Conservation (phyloP, 2,113 vertebrate genomes). For the Sigmodon hispidus region DNA sequence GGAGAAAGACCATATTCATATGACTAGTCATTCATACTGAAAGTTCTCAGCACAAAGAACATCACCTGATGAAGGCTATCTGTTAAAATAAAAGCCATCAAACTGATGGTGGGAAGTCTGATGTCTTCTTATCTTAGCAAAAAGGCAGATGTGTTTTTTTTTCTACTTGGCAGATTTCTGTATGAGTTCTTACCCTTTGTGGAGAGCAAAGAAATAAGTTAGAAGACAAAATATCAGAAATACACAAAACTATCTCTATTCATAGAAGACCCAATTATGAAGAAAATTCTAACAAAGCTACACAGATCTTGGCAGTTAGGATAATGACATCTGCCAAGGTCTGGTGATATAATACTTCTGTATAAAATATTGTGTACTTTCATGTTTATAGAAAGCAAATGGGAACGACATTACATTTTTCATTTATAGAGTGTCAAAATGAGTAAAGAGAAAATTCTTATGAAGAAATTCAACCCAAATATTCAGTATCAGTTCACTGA, state of each 20-base stretch:
- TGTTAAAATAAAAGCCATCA: neutral
- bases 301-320: neutral
- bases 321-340: neutral
- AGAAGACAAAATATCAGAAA: slow-evolving; percentile 3
- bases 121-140: neutral
- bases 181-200: neutral
- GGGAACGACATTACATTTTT: neutral
- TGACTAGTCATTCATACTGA: slow-evolving; percentile 6
- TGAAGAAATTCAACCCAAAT: neutral
- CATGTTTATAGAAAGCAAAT: neutral
- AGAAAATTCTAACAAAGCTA: slow-evolving; percentile 15
- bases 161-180: neutral
- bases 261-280: neutral
- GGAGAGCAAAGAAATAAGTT: slow-evolving; percentile 20
- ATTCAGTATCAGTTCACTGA: neutral
- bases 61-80: neutral
- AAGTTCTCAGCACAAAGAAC: neutral
- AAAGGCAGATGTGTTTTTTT: neutral
- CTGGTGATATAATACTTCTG: neutral
- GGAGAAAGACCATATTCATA: neutral
- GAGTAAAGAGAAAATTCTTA: slow-evolving; percentile 16
- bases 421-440: neutral
- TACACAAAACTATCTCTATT: neutral
- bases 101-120: neutral
- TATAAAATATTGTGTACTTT: neutral